Conservation (phyloP, 2,888 invertebrate genomes). For the Machimus atricapillus region DNA sequence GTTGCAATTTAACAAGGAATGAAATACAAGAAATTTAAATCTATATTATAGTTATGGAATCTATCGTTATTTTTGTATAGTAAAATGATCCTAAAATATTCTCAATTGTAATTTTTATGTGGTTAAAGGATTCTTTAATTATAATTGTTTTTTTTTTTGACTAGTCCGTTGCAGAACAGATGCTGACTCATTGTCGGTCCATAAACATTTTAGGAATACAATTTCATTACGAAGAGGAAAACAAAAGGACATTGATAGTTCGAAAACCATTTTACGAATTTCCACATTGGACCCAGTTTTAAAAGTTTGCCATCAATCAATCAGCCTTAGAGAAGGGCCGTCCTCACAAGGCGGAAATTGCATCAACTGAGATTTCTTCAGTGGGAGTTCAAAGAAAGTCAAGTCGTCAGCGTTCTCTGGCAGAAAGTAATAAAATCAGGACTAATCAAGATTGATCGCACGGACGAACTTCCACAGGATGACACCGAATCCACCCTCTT, state of each 20-base stretch:
- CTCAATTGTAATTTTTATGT: no score
- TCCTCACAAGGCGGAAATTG: neutral
- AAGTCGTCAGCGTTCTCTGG: constrained; percentile 48
- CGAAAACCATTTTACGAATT: neutral
- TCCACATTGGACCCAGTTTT: neutral
- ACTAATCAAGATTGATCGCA: constrained; percentile 63
- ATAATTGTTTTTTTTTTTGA: no score
- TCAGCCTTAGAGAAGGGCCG: neutral
- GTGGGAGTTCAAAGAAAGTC: neutral
- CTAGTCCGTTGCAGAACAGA: no score
- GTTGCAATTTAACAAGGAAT: no score
- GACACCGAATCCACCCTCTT: constrained; percentile 19
- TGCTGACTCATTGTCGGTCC: no score
- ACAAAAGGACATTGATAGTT: neutral
- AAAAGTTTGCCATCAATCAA: neutral
- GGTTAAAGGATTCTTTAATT: no score
- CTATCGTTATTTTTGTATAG: no score
- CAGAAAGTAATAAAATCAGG: constrained; percentile 58
- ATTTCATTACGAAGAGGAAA: neutral
- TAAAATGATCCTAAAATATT: no score
- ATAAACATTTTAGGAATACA: neutral
- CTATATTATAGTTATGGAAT: no score
- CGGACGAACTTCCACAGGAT: constrained; percentile 49
- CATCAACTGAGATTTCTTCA: constrained; percentile 21
- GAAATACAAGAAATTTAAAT: no score